A percentile compares a stretch with the other conserved stretches of the same genome.
Conservation (phyloP, 64 coral and sea anemone species). For the Exaiptasia diaphana region DNA sequence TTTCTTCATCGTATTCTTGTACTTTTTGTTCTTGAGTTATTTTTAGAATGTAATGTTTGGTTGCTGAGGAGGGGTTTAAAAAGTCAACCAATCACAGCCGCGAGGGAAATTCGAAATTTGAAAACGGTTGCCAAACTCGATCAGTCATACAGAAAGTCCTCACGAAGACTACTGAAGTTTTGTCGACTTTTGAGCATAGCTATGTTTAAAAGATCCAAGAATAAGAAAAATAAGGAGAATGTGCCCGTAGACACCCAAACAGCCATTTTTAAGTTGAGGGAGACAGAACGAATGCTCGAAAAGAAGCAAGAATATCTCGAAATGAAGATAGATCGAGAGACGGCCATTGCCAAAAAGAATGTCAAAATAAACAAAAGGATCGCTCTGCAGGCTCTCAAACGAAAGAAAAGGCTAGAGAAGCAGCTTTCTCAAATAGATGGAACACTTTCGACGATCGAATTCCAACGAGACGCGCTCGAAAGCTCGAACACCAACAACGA, state of each 20-base stretch:
- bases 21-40: too few species aligned
- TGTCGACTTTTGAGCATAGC: too few species aligned
- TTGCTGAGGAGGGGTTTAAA: slow-evolving; percentile 17
- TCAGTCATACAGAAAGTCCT: too few species aligned
- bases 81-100: not conserved
- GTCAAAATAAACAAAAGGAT: slow-evolving; percentile 74
- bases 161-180: too few species aligned
- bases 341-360: slow-evolving; percentile 47
- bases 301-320: slow-evolving; percentile 79
- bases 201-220: slow-evolving; percentile 8
- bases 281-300: slow-evolving; percentile 82
- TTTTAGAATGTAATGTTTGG: too few species aligned
- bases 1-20: too few species aligned
- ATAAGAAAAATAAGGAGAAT: slow-evolving; percentile 66
- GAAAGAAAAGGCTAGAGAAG: slow-evolving; percentile 83
- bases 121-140: too few species aligned
- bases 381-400: slow-evolving; percentile 72
- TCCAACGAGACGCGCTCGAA: slow-evolving; percentile 86
- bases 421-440: slow-evolving; percentile 86
- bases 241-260: slow-evolving; percentile 37
- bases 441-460: slow-evolving; percentile 89
- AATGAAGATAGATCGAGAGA: slow-evolving; percentile 76
- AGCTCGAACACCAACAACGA: slow-evolving; percentile 83
- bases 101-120: not conserved
- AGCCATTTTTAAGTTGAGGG: slow-evolving; percentile 68